These are phyloP conservation scores for Xenopus tropicalis DNA, from an alignment of 2,113 vertebrate genomes.

Conservation along the genomic window UCB_Xtro_10.0 CM004446.2:10537501-10538000, in stretches of 20 bases:
- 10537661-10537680: too few relatives aligned
- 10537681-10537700: not conserved
- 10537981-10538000: not conserved
- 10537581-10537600: too few relatives aligned
- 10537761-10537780: constrained; percentile 13
- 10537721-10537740: constrained; percentile 70
- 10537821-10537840: constrained; percentile 73
- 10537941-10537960: constrained; percentile 58
- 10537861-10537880: constrained; percentile 82
- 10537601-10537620: too few relatives aligned
- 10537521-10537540: too few relatives aligned
- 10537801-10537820: not conserved
- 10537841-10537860: constrained; percentile 76
- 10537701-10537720: not conserved
- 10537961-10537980: constrained; percentile 54
- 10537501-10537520: too few relatives aligned
- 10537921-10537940: constrained; percentile 60
- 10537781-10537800: constrained; percentile 13
- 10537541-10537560: too few relatives aligned
- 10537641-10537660: too few relatives aligned
- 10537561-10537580: too few relatives aligned
- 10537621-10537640: too few relatives aligned
- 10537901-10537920: constrained; percentile 65
- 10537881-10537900: constrained; percentile 70
- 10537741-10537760: not conserved